Evolutionary conservation across 2,113 vertebrate species (phyloP), one percentile per base, ranked within the genome.

Genomic region (Dissostichus mawsoni): DNA sequence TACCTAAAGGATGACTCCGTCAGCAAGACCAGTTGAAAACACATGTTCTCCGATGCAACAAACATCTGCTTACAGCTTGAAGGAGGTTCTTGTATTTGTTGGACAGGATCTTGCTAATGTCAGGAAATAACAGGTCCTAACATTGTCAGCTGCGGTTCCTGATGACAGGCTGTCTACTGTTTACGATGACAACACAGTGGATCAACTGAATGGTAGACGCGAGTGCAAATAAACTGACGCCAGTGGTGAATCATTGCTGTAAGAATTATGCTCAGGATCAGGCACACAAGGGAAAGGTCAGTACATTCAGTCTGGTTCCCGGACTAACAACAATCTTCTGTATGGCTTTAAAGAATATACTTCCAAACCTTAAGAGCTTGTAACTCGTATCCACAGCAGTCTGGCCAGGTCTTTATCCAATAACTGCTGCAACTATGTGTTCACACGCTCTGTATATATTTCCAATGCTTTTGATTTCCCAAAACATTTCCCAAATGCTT

Each of bases 61-160:
- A 86, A 83, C 87, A 89, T 89, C 90, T 85, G 45, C 52, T 72
- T 29, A 8, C 12, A 14, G 51, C 36, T 55, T 8, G 53, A 25
- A 13, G n/a, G 10, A 29, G 59, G 17, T 57, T 62, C 55, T 63
- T 53, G 74, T 48, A 56, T 78, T 81, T 72, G 76, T 64, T 74
- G 57, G 57, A 56, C 77, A 68, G 69, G 33, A 78, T 65, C 36
- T 41, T 0, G 0, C 23, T 71, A 58, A 74, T 52, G 55, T 1
- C 78, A 79, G 82, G 82, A 90, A 90, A 80, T 85, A 8, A 79
- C 56, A 56, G 63, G 9, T 23, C 45, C 8, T 73, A 25, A 70
- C 64, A 69, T 74, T 8, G 76, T 76, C 62, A 69, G 14, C 61
- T 58, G 55, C 6, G 4, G 58, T 62, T 78, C 23, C 41, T 53